Evolutionary conservation across 2,888 invertebrate genomes (phyloP).

Genomic region (Sminthurinus aureus): DNA sequence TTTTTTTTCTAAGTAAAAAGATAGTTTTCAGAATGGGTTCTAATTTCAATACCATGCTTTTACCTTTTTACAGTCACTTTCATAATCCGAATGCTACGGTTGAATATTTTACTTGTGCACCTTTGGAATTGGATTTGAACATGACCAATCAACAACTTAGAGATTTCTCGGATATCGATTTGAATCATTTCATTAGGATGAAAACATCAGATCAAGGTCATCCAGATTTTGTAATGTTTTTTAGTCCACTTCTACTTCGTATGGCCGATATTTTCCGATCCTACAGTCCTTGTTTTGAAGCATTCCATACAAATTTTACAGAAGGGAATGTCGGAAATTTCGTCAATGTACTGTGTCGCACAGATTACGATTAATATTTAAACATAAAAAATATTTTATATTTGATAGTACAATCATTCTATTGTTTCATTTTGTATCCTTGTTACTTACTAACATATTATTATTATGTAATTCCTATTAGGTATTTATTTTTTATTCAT

Average conservation of each 20-base stretch:
- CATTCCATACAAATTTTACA: slow-evolving; percentile 42
- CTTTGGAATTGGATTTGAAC: slow-evolving; percentile 40
- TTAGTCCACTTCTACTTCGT: slow-evolving; percentile 25
- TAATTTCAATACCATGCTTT: not conserved
- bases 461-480: too few species aligned
- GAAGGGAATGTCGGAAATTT: slow-evolving; percentile 43
- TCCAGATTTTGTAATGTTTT: slow-evolving; percentile 48
- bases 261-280: slow-evolving; percentile 20
- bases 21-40: not conserved
- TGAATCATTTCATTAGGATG: slow-evolving; percentile 37
- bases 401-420: too few species aligned
- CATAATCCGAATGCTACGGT: slow-evolving; percentile 46
- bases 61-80: slow-evolving; percentile 45
- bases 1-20: too few species aligned
- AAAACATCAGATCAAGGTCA: slow-evolving; percentile 33
- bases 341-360: slow-evolving; percentile 42
- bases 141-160: slow-evolving; percentile 43
- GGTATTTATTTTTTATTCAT: too few species aligned
- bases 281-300: slow-evolving; percentile 32
- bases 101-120: slow-evolving; percentile 55
- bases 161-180: slow-evolving; percentile 42
- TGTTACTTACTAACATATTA: too few species aligned
- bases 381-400: too few species aligned
- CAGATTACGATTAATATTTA: slow-evolving; percentile 24
- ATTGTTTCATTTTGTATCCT: too few species aligned